Evolutionary conservation across 1,140 invertebrate species (phyloP).

Genomic region (Phymastichus coffea): DNA sequence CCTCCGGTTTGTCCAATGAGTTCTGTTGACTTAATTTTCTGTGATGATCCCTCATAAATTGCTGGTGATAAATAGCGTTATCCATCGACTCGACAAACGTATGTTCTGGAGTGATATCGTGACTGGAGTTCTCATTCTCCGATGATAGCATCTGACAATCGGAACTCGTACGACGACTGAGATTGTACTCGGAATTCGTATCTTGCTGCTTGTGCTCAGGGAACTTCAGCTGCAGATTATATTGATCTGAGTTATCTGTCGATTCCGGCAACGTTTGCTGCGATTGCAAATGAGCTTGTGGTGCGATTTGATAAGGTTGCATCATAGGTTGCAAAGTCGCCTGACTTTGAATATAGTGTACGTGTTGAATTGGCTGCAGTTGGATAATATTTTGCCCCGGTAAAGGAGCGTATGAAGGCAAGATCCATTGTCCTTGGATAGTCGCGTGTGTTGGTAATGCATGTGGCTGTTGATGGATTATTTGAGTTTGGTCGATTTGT

Average conservation of each 20-base stretch:
- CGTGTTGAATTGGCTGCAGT: slow-evolving; percentile 39
- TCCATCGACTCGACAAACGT: slow-evolving; percentile 49
- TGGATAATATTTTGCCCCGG: slow-evolving; percentile 37
- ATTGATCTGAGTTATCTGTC: no score
- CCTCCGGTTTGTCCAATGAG: slow-evolving; percentile 53
- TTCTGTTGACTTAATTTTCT: slow-evolving; percentile 58
- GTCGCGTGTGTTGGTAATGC: slow-evolving; percentile 33
- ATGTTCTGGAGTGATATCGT: slow-evolving; percentile 53
- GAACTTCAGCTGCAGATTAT: slow-evolving; percentile 44
- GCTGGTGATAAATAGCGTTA: slow-evolving; percentile 42
- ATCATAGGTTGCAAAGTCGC: slow-evolving; percentile 36
- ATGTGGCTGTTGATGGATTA: slow-evolving; percentile 33
- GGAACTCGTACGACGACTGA: slow-evolving; percentile 46
- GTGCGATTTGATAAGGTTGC: slow-evolving; percentile 33
- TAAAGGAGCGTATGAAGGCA: slow-evolving; percentile 34
- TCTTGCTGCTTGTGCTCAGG: slow-evolving; percentile 42
- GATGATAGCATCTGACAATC: slow-evolving; percentile 49
- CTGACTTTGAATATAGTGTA: slow-evolving; percentile 36
- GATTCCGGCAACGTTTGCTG: no score
- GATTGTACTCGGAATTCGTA: slow-evolving; percentile 38
- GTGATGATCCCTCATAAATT: slow-evolving; percentile 43
- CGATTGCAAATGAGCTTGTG: slow-evolving; percentile 33
- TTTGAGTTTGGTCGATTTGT: slow-evolving; percentile 35
- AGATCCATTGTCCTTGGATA: slow-evolving; percentile 40
- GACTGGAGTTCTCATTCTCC: slow-evolving; percentile 51